These are phyloP conservation scores for Holocentrus rufus DNA, from an alignment of 2,797 vertebrate species.

Conservation along the genomic window DNA sequence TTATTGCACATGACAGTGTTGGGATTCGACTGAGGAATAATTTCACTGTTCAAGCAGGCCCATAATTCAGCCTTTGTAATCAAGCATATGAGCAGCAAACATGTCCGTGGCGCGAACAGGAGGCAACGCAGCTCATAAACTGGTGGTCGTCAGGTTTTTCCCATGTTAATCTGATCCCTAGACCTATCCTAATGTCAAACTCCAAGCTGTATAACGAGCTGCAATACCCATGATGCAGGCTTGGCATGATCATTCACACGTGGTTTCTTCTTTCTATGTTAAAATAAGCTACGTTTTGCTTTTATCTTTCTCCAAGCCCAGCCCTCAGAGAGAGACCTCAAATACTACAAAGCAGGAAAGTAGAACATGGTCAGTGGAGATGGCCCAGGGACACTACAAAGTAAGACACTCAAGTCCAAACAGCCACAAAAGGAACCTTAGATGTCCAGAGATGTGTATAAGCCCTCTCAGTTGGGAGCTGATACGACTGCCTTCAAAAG, in stretches of 20 bases:
- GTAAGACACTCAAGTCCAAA: neutral
- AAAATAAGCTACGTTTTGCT: conserved; percentile 25
- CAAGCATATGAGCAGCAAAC: neutral
- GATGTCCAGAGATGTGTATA: neutral
- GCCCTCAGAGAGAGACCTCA: conserved; percentile 8
- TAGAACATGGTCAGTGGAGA: conserved; percentile 12
- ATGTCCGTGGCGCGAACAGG: neutral
- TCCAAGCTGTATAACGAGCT: neutral
- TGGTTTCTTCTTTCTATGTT: neutral
- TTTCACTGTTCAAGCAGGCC: neutral
- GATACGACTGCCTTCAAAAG: conserved; percentile 15
- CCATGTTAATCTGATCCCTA: neutral
- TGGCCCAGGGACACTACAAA: conserved; percentile 5
- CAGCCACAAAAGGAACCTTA: conserved; percentile 16
- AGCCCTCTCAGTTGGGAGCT: conserved; percentile 5
- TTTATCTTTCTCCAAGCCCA: conserved; percentile 24
- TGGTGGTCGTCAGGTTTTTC: neutral
- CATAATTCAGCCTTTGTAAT: neutral
- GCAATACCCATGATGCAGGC: neutral
- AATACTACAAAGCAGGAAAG: conserved; percentile 27
- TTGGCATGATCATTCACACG: neutral
- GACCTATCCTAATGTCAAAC: neutral
- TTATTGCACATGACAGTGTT: conserved; percentile 9
- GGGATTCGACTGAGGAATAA: neutral
- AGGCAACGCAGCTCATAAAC: neutral